These are phyloP conservation scores for Drosophila niveifrons DNA, from an alignment of 2,888 invertebrate species.

Conservation along the genomic window DNA sequence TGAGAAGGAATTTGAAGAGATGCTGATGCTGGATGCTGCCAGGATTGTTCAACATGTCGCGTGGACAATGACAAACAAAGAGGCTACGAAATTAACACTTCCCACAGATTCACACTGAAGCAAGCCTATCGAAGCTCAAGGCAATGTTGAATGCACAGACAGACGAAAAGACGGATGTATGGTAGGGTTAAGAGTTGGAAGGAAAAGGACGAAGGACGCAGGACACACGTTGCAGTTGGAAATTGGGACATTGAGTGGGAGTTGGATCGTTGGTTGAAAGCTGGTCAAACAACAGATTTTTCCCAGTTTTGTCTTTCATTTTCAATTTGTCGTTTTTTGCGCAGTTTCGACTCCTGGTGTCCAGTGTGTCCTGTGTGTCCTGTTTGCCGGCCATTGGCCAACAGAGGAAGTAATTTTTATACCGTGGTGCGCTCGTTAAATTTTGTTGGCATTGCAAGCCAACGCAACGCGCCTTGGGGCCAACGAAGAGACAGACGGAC, in stretches of 20 bases:
- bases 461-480: conserved; percentile 18
- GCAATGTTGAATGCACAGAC: conserved; percentile 52
- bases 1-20: background rate
- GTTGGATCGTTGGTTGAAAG: conserved; percentile 1
- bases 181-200: conserved; percentile 8
- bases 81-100: conserved; percentile 77
- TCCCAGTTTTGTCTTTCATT: conserved; percentile 54
- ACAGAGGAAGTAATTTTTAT: conserved; percentile 68
- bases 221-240: conserved; percentile 40
- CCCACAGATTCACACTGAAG: conserved; percentile 59
- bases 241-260: conserved; percentile 25
- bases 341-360: conserved; percentile 41
- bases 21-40: background rate
- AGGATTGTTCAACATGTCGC: conserved; percentile 10
- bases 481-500: background rate
- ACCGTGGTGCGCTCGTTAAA: conserved; percentile 67
- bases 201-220: conserved; percentile 10
- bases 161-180: conserved; percentile 5
- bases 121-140: conserved; percentile 71
- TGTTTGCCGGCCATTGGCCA: conserved; percentile 66
- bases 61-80: conserved; percentile 62
- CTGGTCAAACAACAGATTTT: conserved; percentile 73
- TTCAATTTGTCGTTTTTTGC: conserved; percentile 72
- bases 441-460: conserved; percentile 40
- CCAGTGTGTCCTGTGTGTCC: conserved; percentile 34